A percentile compares a stretch with the other conserved stretches of the same genome.
Evolutionary conservation across 2,888 invertebrate species (phyloP).

Genomic region (Notocelia uddmanniana): DNA sequence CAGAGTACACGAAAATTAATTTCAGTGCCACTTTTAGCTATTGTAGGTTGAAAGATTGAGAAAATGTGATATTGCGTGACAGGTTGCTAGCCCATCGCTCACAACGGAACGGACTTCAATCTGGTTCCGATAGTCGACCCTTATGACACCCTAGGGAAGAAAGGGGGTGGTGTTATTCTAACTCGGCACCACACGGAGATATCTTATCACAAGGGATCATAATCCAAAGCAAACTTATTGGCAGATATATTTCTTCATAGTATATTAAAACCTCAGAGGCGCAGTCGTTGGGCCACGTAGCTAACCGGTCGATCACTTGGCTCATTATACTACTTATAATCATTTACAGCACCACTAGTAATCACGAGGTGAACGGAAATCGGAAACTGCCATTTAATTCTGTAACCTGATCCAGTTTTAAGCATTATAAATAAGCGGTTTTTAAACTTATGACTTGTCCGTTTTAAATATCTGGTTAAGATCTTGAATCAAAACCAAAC

Average conservation of each 20-base stretch:
- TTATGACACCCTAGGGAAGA: too few relatives aligned
- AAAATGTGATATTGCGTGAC: too few relatives aligned
- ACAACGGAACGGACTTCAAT: too few relatives aligned
- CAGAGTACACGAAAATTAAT: too few relatives aligned
- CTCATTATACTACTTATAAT: conserved; percentile 34
- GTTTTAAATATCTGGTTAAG: background rate
- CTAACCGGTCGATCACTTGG: conserved; percentile 16
- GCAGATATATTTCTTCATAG: background rate
- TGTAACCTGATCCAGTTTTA: conserved; percentile 20
- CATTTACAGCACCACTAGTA: conserved; percentile 10
- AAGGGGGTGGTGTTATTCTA: too few relatives aligned
- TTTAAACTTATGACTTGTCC: background rate
- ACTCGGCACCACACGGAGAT: too few relatives aligned
- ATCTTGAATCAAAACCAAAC: too few relatives aligned
- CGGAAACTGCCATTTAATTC: conserved; percentile 28
- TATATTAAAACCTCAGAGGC: background rate
- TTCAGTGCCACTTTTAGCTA: too few relatives aligned
- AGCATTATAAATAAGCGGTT: background rate
- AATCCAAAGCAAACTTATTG: background rate
- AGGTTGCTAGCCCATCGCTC: too few relatives aligned
- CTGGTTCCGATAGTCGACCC: too few relatives aligned
- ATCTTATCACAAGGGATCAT: too few relatives aligned
- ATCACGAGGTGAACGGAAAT: conserved; percentile 33
- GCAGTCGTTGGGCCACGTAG: background rate
- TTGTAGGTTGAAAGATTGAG: too few relatives aligned